Percentiles rank a stretch among this genome's conserved stretches.
These are phyloP conservation scores for Macrostomum lignano DNA, from an alignment of 1,140 invertebrate genomes.

Conservation along the genomic window DNA sequence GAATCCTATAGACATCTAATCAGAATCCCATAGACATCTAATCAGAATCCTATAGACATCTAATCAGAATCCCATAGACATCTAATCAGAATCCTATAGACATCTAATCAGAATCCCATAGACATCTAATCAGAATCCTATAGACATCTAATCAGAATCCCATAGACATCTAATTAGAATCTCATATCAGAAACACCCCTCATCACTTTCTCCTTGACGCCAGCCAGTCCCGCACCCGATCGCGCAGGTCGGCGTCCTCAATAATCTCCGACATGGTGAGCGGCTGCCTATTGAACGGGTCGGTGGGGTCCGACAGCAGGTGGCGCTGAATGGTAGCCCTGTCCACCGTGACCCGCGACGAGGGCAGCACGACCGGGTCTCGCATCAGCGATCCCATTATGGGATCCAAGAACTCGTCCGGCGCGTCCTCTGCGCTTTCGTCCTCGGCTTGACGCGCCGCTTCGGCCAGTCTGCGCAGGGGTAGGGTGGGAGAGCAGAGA, in stretches of 20 bases:
- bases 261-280: slow-evolving; percentile 32
- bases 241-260: slow-evolving; percentile 44
- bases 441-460: slow-evolving; percentile 35
- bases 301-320: slow-evolving; percentile 53
- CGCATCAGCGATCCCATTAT: slow-evolving; percentile 77
- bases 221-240: slow-evolving; percentile 51
- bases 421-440: slow-evolving; percentile 50
- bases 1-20: too few species aligned
- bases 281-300: slow-evolving; percentile 72
- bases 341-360: slow-evolving; percentile 54
- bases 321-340: slow-evolving; percentile 48
- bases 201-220: too few species aligned
- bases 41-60: too few species aligned
- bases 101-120: too few species aligned
- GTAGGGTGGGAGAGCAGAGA: slow-evolving; percentile 48
- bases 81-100: too few species aligned
- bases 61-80: too few species aligned
- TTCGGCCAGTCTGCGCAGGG: slow-evolving; percentile 7
- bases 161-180: too few species aligned
- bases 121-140: too few species aligned
- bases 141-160: too few species aligned
- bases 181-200: too few species aligned
- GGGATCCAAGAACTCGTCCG: slow-evolving; percentile 73
- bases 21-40: too few species aligned
- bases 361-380: slow-evolving; percentile 66